A percentile compares a stretch with the other conserved stretches of the same genome.
These are phyloP conservation scores for Notamacropus eugenii DNA, from an alignment of 2,797 vertebrate species.

Conservation along the genomic window DNA sequence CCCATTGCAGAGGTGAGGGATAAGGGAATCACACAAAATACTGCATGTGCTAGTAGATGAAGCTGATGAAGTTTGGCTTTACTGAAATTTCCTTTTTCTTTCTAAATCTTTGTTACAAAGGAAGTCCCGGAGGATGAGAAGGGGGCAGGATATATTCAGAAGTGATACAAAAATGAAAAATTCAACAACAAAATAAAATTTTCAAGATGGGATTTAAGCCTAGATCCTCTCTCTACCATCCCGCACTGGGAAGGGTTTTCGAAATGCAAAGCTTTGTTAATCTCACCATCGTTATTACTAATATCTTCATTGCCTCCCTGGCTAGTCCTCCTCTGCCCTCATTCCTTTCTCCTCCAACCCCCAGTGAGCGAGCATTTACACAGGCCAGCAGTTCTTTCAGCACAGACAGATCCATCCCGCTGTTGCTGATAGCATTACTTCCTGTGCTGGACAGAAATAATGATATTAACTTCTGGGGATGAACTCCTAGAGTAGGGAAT, in stretches of 20 bases:
- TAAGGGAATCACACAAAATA: not conserved
- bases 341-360: not conserved
- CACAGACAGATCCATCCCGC: not conserved
- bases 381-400: not conserved
- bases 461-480: constrained; percentile 22
- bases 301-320: not conserved
- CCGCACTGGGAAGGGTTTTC: not conserved
- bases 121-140: not conserved
- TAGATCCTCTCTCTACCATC: not conserved
- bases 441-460: constrained; percentile 1
- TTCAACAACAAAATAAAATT: not conserved
- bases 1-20: not conserved
- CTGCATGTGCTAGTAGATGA: not conserved
- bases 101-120: not conserved
- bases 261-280: not conserved
- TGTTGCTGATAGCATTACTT: not conserved
- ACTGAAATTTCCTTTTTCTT: not conserved
- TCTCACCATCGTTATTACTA: not conserved
- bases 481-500: not conserved
- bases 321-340: not conserved
- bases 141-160: not conserved
- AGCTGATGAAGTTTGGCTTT: not conserved
- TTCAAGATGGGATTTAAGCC: not conserved
- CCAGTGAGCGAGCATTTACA: not conserved
- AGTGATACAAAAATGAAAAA: not conserved